Base-by-base conservation (phyloP, 2,888 invertebrate species). In the Hypsopygia costalis region DNA sequence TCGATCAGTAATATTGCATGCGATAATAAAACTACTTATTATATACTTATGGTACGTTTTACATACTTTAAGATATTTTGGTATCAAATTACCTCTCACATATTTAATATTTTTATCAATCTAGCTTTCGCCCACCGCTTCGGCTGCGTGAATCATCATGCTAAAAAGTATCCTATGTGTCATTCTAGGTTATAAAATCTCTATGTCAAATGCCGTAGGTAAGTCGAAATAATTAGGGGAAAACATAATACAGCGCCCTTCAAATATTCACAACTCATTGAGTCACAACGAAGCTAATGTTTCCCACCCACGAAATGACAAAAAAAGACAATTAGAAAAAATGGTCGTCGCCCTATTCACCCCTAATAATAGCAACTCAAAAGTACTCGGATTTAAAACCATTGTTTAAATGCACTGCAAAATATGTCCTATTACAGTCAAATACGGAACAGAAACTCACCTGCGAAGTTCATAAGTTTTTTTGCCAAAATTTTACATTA, bases 401-500 rank as follows among this genome's bases (percentile, higher is more conserved):
- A 6, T n/a, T n/a, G n/a, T 16, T 3, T 6, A 36, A 35, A 36
- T 43, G 4, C 41, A 41, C 20, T 36, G 40, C 36, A 64, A 41
- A 36, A 29, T 36, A 36, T 8, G 7, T 29, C 20, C 7, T 36
- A 36, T 3, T 6, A 5, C 11, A 10, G 2, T 16, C 2, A 16
- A 16, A 16, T 16, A 16, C 16, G 16, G 16, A 16, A 16, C 16
- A 16, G 3, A 3, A 4, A 16, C 16, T 16, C 16, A 16, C 16
- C 16, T 16, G 16, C 16, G 4, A 16, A 16, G 16, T 16, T 2
- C 16, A 16, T 16, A 4, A 30, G 10, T 32, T 54, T 49, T 60
- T 65, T 69, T 54, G 69, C 65, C 58, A 58, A 57, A 49, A 49
- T 48, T 50, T 58, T 52, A 58, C 57, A 56, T 49, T 45, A 50